Evolutionary conservation across 2,113 vertebrate genomes (phyloP).

Genomic region (Elaphurus davidianus): DNA sequence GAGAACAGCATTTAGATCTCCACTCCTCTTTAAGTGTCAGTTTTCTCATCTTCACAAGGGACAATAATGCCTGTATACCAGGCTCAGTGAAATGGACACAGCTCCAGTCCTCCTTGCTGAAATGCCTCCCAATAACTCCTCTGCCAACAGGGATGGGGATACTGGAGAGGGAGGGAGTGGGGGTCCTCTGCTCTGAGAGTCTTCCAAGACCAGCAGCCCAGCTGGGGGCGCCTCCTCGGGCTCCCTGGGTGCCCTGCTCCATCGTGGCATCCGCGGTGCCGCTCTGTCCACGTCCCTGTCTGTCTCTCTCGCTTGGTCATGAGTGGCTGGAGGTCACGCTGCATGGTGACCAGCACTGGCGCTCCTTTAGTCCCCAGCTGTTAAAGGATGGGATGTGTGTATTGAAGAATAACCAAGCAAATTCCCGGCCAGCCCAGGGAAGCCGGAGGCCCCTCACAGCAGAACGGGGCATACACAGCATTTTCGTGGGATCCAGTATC

Average conservation of each 20-base stretch:
- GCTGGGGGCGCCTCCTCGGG: too few relatives aligned
- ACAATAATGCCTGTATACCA: neutral
- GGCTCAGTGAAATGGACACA: neutral
- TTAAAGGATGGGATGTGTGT: neutral
- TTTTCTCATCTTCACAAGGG: neutral
- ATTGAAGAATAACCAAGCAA: neutral
- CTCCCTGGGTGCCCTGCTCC: neutral
- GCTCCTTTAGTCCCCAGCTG: neutral
- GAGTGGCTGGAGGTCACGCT: neutral
- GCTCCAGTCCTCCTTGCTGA: neutral
- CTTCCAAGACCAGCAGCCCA: neutral
- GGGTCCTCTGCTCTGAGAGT: neutral
- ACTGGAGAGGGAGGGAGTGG: neutral
- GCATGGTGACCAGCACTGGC: neutral
- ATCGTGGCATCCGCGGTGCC: fast-evolving
- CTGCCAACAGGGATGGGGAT: neutral
- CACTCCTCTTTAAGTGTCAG: neutral
- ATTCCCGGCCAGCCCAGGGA: neutral
- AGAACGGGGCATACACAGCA: neutral
- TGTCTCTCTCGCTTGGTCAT: neutral
- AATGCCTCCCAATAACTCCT: neutral
- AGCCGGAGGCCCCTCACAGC: neutral
- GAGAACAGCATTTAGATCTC: neutral
- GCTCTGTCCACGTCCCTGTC: neutral
- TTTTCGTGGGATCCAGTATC: neutral